phyloP scores from a whole-genome alignment of 1,140 invertebrate species.

The Bombus fervidus region DNA sequence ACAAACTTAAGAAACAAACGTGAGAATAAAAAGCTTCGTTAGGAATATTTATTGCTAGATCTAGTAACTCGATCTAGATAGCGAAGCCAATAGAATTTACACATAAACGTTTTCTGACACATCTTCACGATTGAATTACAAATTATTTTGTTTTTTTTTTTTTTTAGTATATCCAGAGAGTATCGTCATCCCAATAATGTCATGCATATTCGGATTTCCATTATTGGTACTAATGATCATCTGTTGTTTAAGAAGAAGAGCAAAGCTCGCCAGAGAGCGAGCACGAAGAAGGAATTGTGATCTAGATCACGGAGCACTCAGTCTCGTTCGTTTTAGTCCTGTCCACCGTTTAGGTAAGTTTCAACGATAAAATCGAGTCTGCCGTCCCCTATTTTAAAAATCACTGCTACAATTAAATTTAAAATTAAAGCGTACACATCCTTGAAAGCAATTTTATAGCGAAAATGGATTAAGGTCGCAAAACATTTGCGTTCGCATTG shows the following conservation, averaged over 20 bases:
- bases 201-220: conserved; percentile 94
- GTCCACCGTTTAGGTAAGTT: conserved; percentile 87
- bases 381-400: neutral
- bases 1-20: neutral
- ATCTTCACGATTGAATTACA: neutral
- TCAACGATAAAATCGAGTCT: neutral
- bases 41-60: neutral
- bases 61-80: neutral
- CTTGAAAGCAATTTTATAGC: neutral
- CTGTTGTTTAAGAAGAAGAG: conserved; percentile 91
- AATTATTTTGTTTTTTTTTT: neutral
- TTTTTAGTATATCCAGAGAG: conserved; percentile 93
- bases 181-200: conserved; percentile 93
- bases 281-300: conserved; percentile 90
- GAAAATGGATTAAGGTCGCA: neutral
- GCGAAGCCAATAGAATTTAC: neutral
- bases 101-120: neutral
- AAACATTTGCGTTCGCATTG: conserved; percentile 21
- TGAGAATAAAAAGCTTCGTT: neutral
- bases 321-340: conserved; percentile 89
- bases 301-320: conserved; percentile 90
- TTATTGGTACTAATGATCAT: conserved; percentile 92
- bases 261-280: conserved; percentile 90
- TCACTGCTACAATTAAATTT: neutral
- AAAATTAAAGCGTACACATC: neutral